Base-by-base conservation (phyloP, 1,140 invertebrate genomes). In the Trypoxylus dichotomus region DNA sequence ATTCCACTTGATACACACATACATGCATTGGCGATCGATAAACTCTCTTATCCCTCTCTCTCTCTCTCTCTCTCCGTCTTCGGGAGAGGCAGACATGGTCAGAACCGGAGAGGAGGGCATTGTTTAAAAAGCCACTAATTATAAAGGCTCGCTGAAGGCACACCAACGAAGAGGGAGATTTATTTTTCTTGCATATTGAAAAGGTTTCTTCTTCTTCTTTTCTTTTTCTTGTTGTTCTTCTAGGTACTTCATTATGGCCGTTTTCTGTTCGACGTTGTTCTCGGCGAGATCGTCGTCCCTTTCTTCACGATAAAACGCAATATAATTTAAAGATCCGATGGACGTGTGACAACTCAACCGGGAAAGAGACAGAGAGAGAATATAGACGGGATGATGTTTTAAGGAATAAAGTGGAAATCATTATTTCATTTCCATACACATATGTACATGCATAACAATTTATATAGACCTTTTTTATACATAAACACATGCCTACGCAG, bases 161-260 rank as follows among this genome's bases (percentile, higher is more conserved):
- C 68, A 78, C 76, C 25, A 71, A 6, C 15, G 47, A 54, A 54
- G 47, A 63, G 29, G 80, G 77, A 84, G 83, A 84, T 84, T 84
- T 84, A 84, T 84, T 83, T 83, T 83, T 84, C 83, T 84, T 83
- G 83, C 82, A 84, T 84, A 84, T 83, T 83, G 83, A 84, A 82
- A 83, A 78, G 80, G 80, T 79, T 77, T 78, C 75, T 81, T 81
- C 81, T 83, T 81, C 80, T 79, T 83, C 80, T 77, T 15, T n/a
- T 54, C 47, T 19, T 54, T n/a, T 54, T n/a, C 47, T 54, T 19
- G 47, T 54, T 37, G 5, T 37, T 37, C 32, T 8, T 37, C 32
- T 54, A 54, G 47, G 15, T 54, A 19, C 19, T 54, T 54, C 19
- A n/a, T 54, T 54, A 37, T 37, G 32, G 32, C 10, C 32, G 32